These are phyloP conservation scores for Lumbricus terrestris DNA, from an alignment of 2,888 invertebrate genomes.

Conservation along the genomic window DNA sequence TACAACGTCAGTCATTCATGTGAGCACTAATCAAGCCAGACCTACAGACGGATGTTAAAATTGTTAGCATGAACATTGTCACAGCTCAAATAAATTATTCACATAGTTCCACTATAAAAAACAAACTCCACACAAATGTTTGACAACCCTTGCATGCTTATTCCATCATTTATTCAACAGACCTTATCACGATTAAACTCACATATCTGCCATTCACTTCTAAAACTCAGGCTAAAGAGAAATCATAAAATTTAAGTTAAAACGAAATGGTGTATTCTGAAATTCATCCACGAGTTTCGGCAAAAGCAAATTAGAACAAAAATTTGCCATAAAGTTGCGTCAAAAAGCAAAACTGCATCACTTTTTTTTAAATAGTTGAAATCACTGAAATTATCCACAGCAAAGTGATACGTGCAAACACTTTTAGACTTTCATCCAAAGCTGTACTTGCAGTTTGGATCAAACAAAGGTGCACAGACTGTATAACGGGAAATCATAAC, in stretches of 20 bases:
- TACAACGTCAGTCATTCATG: background rate
- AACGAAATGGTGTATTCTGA: background rate
- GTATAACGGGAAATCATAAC: too few relatives aligned
- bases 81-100: background rate
- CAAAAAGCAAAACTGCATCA: background rate
- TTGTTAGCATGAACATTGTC: background rate
- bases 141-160: background rate
- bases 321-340: too few relatives aligned
- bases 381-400: background rate
- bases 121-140: background rate
- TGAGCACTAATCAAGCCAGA: background rate
- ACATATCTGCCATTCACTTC: background rate
- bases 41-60: background rate
- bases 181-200: too few relatives aligned
- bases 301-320: background rate
- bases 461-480: background rate
- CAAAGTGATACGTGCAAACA: background rate
- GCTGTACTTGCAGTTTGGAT: background rate
- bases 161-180: background rate
- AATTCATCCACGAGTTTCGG: background rate
- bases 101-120: background rate
- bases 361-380: background rate
- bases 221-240: background rate
- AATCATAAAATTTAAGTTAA: background rate
- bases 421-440: background rate